Percentiles rank a stretch among this genome's conserved stretches.
Conservation (phyloP, 2,113 vertebrate species). For the Anguilla rostrata region DNA sequence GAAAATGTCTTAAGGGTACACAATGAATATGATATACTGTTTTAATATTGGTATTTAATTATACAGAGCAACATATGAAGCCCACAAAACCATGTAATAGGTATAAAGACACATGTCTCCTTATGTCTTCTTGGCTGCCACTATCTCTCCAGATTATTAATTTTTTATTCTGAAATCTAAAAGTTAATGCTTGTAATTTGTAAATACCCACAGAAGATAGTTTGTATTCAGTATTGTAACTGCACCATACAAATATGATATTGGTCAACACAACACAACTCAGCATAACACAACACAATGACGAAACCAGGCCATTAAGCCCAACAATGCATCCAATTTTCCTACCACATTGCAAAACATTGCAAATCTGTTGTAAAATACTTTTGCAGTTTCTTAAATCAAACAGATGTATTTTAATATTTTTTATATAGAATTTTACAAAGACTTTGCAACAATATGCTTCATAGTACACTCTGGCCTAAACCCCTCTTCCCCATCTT, state of each 20-base stretch:
- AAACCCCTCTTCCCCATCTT: no score
- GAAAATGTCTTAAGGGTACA: slow-evolving; percentile 29
- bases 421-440: no score
- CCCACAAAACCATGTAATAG: neutral
- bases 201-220: neutral
- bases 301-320: no score
- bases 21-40: neutral
- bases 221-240: neutral
- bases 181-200: neutral
- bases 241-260: neutral
- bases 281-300: no score
- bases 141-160: neutral
- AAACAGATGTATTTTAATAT: no score
- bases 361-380: neutral
- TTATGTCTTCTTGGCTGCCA: neutral
- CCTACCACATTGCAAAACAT: neutral
- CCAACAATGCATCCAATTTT: no score
- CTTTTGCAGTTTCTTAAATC: neutral
- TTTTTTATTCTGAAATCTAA: neutral
- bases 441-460: no score
- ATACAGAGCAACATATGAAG: neutral
- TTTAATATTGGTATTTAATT: slow-evolving; percentile 1
- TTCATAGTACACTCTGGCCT: no score
- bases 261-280: neutral
- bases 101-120: neutral